Conservation (phyloP, 2,113 vertebrate species). For the Melierax canorus region DNA sequence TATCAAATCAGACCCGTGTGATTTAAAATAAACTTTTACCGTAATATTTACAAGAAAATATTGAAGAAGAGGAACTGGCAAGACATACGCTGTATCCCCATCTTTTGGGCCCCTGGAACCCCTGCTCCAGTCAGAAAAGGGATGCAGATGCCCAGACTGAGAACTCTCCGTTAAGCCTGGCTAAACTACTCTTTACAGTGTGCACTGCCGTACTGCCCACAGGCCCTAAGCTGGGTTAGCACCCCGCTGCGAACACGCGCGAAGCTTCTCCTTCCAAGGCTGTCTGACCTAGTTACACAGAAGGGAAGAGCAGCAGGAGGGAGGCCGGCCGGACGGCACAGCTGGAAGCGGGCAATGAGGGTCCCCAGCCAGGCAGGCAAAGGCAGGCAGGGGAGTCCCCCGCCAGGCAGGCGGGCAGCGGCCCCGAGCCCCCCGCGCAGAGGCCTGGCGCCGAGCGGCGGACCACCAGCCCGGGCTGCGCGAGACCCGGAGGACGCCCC, state of each 20-base stretch:
- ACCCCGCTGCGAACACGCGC: neutral
- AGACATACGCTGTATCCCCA: rapidly evolving
- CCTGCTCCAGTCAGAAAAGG: rapidly evolving
- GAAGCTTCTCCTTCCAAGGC: neutral
- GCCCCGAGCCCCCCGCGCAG: neutral
- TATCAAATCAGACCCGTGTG: rapidly evolving
- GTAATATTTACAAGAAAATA: rapidly evolving
- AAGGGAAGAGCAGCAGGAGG: rapidly evolving
- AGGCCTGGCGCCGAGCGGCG: neutral
- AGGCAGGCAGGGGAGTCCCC: too few relatives aligned
- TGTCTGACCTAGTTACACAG: rapidly evolving
- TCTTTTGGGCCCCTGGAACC: rapidly evolving
- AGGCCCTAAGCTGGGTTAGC: neutral
- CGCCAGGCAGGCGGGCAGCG: too few relatives aligned
- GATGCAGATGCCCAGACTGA: neutral
- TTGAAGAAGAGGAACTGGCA: neutral
- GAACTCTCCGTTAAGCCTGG: rapidly evolving
- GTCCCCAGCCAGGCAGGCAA: too few relatives aligned
- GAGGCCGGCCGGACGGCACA: neutral
- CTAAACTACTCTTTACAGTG: rapidly evolving
- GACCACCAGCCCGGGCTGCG: neutral
- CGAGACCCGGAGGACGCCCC: neutral
- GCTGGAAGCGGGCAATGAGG: neutral
- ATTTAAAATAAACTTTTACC: neutral
- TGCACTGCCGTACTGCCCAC: rapidly evolving